Conservation (phyloP, 1,140 invertebrate genomes). For the Drosophila pectinifera region DNA sequence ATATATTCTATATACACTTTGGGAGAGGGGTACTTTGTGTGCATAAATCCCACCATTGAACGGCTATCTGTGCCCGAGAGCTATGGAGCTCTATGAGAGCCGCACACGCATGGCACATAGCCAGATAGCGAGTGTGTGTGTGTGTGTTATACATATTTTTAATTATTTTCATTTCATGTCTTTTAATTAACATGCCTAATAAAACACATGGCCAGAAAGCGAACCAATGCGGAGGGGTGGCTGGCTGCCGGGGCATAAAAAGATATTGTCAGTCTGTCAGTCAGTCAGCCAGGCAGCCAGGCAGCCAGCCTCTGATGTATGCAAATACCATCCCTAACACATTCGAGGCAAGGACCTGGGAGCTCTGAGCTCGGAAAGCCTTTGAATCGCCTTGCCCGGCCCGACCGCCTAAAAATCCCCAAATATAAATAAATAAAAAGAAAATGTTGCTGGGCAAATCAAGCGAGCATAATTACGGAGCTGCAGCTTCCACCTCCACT, state of each 20-base stretch:
- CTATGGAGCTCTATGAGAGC: constrained; percentile 28
- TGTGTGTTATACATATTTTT: constrained; percentile 68
- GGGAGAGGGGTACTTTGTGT: too few relatives aligned
- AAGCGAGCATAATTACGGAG: constrained; percentile 75
- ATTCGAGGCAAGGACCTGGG: constrained; percentile 26
- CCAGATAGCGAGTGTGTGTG: neutral
- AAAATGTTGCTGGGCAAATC: constrained; percentile 81
- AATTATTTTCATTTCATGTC: constrained; percentile 84
- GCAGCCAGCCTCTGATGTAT: constrained; percentile 64
- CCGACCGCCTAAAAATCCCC: constrained; percentile 79
- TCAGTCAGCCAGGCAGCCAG: constrained; percentile 31
- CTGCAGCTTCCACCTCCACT: constrained; percentile 4
- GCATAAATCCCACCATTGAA: too few relatives aligned
- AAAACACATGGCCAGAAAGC: constrained; percentile 76
- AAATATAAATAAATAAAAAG: constrained; percentile 84
- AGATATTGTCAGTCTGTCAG: constrained; percentile 65
- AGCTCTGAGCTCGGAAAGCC: constrained; percentile 61
- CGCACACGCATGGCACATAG: constrained; percentile 1
- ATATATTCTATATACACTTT: too few relatives aligned
- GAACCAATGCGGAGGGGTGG: constrained; percentile 31
- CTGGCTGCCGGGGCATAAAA: constrained; percentile 62
- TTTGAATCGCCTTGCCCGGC: constrained; percentile 62
- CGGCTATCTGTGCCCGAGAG: constrained; percentile 2
- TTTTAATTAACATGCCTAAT: constrained; percentile 85
- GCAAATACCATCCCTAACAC: constrained; percentile 75